Conservation (phyloP, 2,797 vertebrate genomes). For the Enteromius trimaculatus region DNA sequence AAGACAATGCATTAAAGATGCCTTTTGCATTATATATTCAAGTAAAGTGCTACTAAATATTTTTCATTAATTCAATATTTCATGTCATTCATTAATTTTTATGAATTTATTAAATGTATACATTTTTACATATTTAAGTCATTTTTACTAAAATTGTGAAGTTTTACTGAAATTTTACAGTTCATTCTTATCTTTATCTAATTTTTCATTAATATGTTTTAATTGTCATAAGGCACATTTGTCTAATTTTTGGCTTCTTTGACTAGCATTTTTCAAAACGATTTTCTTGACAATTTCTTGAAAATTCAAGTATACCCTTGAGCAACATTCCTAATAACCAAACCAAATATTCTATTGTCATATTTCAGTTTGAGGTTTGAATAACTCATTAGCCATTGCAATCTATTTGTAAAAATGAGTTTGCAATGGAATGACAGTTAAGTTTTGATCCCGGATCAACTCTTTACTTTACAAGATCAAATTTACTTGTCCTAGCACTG, state of each 20-base stretch:
- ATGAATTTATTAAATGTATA: not conserved
- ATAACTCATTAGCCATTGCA: not conserved
- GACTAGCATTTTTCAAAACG: not conserved
- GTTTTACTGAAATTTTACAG: not conserved
- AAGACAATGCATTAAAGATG: not conserved
- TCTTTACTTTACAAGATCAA: not conserved
- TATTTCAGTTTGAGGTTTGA: not conserved
- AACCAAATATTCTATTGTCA: not conserved
- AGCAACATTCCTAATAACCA: not conserved
- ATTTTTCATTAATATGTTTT: not conserved
- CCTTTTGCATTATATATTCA: not conserved
- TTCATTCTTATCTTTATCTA: not conserved
- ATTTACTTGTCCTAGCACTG: too few relatives aligned
- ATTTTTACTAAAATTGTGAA: not conserved
- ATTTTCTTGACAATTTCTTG: not conserved
- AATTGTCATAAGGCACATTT: not conserved
- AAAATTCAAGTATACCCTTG: not conserved
- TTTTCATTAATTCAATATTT: not conserved
- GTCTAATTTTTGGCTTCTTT: not conserved
- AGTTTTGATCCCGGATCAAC: not conserved
- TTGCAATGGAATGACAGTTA: not conserved
- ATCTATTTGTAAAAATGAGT: not conserved
- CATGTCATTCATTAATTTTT: not conserved
- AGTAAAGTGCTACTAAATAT: not conserved
- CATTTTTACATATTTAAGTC: not conserved